phyloP scores from a whole-genome alignment of 2,113 vertebrate species.

The Naja naja region DNA sequence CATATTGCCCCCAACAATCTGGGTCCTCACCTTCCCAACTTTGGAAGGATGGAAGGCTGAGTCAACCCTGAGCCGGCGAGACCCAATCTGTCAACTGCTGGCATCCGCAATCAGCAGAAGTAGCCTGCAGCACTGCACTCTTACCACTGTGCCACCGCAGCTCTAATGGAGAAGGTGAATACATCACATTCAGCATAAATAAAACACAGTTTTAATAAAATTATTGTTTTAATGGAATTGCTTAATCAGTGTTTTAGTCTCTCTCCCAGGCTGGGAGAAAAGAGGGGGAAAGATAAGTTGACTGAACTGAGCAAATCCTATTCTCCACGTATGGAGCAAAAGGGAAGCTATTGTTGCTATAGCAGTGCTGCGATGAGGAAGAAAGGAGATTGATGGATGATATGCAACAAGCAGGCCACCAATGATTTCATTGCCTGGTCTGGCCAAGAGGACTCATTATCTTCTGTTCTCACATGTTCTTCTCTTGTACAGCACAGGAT shows the following conservation, averaged over 20 bases:
- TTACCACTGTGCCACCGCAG: too few species aligned
- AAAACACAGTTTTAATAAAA: background rate
- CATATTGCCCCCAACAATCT: too few species aligned
- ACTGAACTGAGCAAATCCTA: background rate
- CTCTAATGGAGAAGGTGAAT: background rate
- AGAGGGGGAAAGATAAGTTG: background rate
- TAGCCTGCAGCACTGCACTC: too few species aligned
- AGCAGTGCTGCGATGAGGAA: background rate
- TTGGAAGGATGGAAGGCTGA: too few species aligned
- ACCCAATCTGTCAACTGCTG: too few species aligned
- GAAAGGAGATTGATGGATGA: background rate
- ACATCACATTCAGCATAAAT: background rate
- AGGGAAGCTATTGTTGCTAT: background rate
- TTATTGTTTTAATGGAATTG: background rate
- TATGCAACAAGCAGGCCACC: background rate
- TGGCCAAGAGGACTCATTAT: background rate
- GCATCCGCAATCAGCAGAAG: too few species aligned
- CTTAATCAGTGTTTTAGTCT: background rate
- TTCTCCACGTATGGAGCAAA: background rate
- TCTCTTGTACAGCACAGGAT: background rate
- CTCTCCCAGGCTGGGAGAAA: background rate
- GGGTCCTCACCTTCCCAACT: too few species aligned
- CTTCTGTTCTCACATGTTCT: background rate
- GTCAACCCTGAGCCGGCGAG: too few species aligned
- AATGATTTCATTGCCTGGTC: background rate